A percentile compares a stretch with the other conserved stretches of the same genome.
Evolutionary conservation across 2,797 vertebrate species (phyloP).

Genomic region (Lepilemur ruficaudatus): DNA sequence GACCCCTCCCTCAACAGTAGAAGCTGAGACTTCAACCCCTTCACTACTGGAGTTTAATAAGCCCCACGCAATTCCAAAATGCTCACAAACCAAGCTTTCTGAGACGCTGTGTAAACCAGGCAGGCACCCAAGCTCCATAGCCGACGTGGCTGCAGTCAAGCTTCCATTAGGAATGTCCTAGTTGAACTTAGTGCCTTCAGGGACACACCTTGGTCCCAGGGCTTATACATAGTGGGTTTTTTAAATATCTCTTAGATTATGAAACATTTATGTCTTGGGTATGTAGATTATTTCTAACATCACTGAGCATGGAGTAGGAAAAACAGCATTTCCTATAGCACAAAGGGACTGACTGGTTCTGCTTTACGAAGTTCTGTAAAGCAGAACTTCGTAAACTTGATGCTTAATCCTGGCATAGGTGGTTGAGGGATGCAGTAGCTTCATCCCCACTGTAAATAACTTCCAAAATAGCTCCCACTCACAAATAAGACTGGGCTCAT

Average conservation of each 20-base stretch:
- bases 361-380: no score
- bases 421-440: neutral
- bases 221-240: neutral
- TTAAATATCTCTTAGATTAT: neutral
- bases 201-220: neutral
- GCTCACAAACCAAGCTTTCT: neutral
- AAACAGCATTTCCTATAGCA: neutral
- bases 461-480: neutral
- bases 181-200: neutral
- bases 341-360: neutral
- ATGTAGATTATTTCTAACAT: neutral
- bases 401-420: neutral
- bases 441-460: neutral
- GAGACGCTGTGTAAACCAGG: neutral
- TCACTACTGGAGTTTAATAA: conserved; percentile 44
- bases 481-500: neutral
- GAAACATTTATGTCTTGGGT: neutral
- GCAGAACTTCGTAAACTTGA: neutral
- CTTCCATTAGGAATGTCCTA: neutral
- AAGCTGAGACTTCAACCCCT: neutral
- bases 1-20: neutral
- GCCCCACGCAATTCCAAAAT: neutral
- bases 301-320: neutral
- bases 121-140: neutral
- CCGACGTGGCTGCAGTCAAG: neutral